These are phyloP conservation scores for Drosophila cardini DNA, from an alignment of 1,140 invertebrate genomes.

Conservation along the genomic window DNA sequence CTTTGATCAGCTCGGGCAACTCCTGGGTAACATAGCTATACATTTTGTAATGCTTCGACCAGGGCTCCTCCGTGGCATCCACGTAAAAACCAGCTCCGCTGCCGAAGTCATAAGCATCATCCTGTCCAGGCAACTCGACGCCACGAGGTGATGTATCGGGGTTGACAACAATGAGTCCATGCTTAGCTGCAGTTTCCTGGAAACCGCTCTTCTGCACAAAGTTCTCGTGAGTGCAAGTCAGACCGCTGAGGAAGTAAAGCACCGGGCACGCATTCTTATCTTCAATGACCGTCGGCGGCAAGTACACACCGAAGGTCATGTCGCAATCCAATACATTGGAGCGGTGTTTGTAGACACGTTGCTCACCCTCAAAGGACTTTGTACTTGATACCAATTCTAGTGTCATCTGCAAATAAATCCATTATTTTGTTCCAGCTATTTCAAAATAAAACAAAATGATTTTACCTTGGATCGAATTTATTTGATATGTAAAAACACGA, in stretches of 20 bases:
- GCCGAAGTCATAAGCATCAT: conserved; percentile 97
- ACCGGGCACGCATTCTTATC: conserved; percentile 89
- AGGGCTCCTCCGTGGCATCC: conserved; percentile 95
- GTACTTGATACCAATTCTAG: conserved; percentile 62
- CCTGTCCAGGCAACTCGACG: conserved; percentile 94
- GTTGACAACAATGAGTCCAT: conserved; percentile 90
- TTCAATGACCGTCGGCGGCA: conserved; percentile 91
- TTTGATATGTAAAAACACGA: neutral
- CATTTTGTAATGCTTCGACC: conserved; percentile 98
- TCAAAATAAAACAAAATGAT: neutral
- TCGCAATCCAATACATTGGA: conserved; percentile 93
- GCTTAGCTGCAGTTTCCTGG: conserved; percentile 92
- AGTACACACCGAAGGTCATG: conserved; percentile 97
- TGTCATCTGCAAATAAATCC: conserved; percentile 43
- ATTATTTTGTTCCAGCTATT: neutral
- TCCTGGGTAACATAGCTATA: conserved; percentile 98
- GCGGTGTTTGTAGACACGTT: conserved; percentile 91
- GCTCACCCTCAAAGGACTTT: conserved; percentile 77
- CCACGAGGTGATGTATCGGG: conserved; percentile 98
- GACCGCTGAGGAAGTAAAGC: conserved; percentile 96
- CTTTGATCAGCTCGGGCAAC: conserved; percentile 91
- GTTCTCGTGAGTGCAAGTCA: conserved; percentile 98
- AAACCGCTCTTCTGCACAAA: conserved; percentile 98
- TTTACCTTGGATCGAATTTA: conserved; percentile 2
- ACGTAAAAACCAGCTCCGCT: conserved; percentile 98